phyloP scores from a whole-genome alignment of 2,888 invertebrate genomes.

The Cenopis cana region DNA sequence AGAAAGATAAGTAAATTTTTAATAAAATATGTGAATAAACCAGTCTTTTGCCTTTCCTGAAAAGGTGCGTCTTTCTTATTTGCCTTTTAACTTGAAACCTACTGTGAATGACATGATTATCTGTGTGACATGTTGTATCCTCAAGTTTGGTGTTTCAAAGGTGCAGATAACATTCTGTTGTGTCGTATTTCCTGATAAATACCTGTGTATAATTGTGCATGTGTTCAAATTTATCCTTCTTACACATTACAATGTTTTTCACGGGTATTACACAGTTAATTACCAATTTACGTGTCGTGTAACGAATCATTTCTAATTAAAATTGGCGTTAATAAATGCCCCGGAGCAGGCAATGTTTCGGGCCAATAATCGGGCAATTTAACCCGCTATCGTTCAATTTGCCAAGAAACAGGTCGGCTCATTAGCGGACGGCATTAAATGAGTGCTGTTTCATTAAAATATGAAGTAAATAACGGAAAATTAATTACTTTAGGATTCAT shows the following conservation, averaged over 20 bases:
- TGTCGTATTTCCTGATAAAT: too few species aligned
- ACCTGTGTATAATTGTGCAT: too few species aligned
- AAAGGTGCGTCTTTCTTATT: too few species aligned
- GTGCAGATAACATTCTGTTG: too few species aligned
- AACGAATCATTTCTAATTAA: slow-evolving; percentile 27
- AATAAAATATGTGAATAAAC: too few species aligned
- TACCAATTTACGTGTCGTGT: background rate
- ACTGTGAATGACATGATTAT: too few species aligned
- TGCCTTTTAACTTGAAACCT: too few species aligned
- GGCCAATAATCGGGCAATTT: slow-evolving; percentile 63
- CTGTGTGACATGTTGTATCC: too few species aligned
- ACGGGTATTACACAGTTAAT: background rate
- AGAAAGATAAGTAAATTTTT: too few species aligned
- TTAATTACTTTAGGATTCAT: too few species aligned
- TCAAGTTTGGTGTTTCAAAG: too few species aligned
- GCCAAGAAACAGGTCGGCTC: slow-evolving; percentile 19
- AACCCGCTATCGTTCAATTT: slow-evolving; percentile 66
- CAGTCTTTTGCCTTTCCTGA: too few species aligned
- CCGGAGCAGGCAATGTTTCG: slow-evolving; percentile 52
- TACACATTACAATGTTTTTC: background rate
- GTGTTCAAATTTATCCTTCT: background rate
- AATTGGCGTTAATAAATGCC: slow-evolving; percentile 12
- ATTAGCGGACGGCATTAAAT: slow-evolving; percentile 12
- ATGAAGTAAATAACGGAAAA: background rate
- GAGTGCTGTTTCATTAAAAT: slow-evolving; percentile 1